Evolutionary conservation across 2,888 invertebrate species (phyloP).

Genomic region (Bombylius discolor): DNA sequence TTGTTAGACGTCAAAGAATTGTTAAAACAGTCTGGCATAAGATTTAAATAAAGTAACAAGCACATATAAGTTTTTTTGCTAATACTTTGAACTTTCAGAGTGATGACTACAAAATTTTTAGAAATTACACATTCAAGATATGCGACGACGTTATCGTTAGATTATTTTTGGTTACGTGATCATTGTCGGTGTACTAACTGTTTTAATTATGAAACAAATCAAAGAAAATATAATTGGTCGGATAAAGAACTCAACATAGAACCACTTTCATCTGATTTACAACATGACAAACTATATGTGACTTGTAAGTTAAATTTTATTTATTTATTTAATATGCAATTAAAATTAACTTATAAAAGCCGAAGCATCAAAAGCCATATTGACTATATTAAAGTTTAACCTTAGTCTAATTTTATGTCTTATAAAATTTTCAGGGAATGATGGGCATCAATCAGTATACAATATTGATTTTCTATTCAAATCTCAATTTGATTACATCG

Average conservation of each 20-base stretch:
- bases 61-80: no score
- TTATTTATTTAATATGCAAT: constrained; percentile 10
- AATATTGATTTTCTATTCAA: constrained; percentile 37
- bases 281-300: constrained; percentile 33
- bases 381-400: no score
- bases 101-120: constrained; percentile 7
- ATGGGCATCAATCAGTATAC: constrained; percentile 43
- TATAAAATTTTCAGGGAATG: constrained; percentile 39
- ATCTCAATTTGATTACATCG: constrained; percentile 4
- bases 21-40: no score
- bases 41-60: no score
- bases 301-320: constrained; percentile 40
- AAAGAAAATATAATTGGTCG: constrained; percentile 45
- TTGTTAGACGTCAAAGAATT: no score
- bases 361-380: no score
- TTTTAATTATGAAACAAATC: constrained; percentile 45
- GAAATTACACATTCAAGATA: constrained; percentile 8
- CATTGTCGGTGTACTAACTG: constrained; percentile 45
- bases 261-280: constrained; percentile 27
- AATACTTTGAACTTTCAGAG: neutral
- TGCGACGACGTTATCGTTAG: constrained; percentile 18
- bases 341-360: neutral
- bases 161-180: constrained; percentile 34
- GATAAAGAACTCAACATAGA: constrained; percentile 40
- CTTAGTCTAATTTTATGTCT: no score